A percentile compares a stretch with the other conserved stretches of the same genome.
Evolutionary conservation across 2,797 vertebrate genomes (phyloP).

Genomic region (Parambassis ranga): DNA sequence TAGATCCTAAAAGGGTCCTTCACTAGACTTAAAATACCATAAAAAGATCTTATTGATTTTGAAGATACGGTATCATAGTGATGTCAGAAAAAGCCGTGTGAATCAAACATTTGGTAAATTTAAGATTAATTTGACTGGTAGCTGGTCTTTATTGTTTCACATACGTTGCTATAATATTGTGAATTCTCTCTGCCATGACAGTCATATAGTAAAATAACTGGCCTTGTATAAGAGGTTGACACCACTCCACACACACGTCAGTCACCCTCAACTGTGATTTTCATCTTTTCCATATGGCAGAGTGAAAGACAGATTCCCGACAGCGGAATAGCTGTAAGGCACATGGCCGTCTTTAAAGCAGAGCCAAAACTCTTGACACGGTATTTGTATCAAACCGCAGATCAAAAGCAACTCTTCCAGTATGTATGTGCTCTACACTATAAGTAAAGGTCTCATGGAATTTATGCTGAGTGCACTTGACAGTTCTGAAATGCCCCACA

Average conservation of each 20-base stretch:
- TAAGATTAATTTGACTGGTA: too few relatives aligned
- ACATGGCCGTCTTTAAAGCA: constrained; percentile 40
- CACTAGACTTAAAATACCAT: too few relatives aligned
- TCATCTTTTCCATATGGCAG: constrained; percentile 39
- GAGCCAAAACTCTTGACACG: constrained; percentile 23
- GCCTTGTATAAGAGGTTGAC: constrained; percentile 1
- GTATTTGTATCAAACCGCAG: constrained; percentile 30
- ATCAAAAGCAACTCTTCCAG: constrained; percentile 44
- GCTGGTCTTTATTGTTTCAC: too few relatives aligned
- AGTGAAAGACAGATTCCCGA: constrained; percentile 19
- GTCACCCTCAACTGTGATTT: constrained; percentile 32
- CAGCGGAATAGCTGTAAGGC: constrained; percentile 18
- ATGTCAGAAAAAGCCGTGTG: too few relatives aligned
- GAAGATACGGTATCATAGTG: too few relatives aligned
- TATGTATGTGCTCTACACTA: constrained; percentile 3
- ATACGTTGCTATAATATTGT: too few relatives aligned
- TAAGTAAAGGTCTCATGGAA: constrained; percentile 6
- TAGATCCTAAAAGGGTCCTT: too few relatives aligned
- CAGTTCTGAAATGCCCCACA: constrained; percentile 23
- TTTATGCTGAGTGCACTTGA: constrained; percentile 25
- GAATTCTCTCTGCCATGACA: too few relatives aligned
- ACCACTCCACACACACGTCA: constrained; percentile 10
- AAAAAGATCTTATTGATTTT: too few relatives aligned
- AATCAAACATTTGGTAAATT: too few relatives aligned
- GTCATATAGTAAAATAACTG: too few relatives aligned